Base-by-base conservation (phyloP, 2,797 vertebrate species). In the Anableps anableps region DNA sequence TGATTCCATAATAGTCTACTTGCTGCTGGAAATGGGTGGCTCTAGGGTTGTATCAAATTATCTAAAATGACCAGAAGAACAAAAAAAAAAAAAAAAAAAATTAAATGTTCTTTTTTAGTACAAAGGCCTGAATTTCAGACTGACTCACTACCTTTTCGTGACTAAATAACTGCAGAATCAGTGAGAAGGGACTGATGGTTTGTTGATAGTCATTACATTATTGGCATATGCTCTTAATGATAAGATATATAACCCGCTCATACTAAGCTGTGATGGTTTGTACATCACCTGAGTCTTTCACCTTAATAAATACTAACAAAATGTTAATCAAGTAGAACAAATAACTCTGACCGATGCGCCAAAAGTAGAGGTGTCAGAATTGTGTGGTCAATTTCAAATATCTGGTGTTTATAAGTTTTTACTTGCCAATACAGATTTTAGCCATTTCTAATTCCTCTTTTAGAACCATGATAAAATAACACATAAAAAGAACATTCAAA, bases 191-290 rank as follows among this genome's bases (percentile, higher is more conserved):
- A 88, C 90, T 78, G 83, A 84, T 75, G 77, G 70, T 82, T 93
- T 90, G 90, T 90, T 87, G 86, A 93, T 93, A 92, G 94, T 92
- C 91, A 93, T 94, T 91, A 92, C 87, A 91, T 90, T 94, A 94
- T 91, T 91, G 93, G 91, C 91, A 90, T 85, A 29, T 75, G 80
- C 83, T 94, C 83, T 82, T 86, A 60, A 60, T 14, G 29, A 31
- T 85, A 90, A 92, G 90, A 94, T 93, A 89, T 80, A 86, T 92
- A 93, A 94, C 92, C 93, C 93, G 94, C 94, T 91, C 94, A 94
- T 93, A 91, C 91, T 92, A 90, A 91, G 76, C 85, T 73, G 82
- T 70, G 87, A 88, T 85, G 86, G 88, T 85, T 55, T 79, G 80
- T 47, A 86, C 85, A 91, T 91, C 90, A 92, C 89, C 90, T 92